Base-by-base conservation (phyloP, 2,113 vertebrate genomes). In the Alligator mississippiensis region DNA sequence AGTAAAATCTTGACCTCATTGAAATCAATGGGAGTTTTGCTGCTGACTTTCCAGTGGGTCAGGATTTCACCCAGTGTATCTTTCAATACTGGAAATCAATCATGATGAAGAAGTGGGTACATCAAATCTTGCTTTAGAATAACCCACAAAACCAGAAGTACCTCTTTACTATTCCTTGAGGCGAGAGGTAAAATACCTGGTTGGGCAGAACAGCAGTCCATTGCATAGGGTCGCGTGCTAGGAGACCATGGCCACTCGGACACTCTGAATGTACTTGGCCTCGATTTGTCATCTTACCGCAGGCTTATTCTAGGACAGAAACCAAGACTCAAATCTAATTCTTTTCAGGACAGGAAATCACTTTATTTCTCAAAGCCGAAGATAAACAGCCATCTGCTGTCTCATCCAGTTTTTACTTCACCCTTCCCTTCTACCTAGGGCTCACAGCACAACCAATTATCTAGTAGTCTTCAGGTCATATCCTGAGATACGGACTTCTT, bases 111-210 rank as follows among this genome's bases (percentile, higher is more conserved):
- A 78, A n/a, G 66, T n/a, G 55, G 24, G 70, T 27, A 5, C 68
- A 58, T 58, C 63, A 38, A 2, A 34, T 18, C 78, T 58, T 9
- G 18, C 78, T 62, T 10, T 22, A 59, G 58, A 77, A 77, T 60
- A 60, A 59, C 58, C 55, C 28, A 21, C 15, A 59, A 77, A 70
- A 63, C 16, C 58, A 14, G 63, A 27, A 34, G 59, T 59, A 24
- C 24, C 19, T n/a, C 38, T 27, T 11, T 0, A 2, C 1, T 70
- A 11, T 30, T 30, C 30, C 66, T 70, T 70, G 66, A 19, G 18
- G 30, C 34, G 66, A 19, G 68, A 70, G 1, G 30, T 19, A 4
- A 58, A 60, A 70, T 58, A 57, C 22, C 28, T 61, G 59, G 24
- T 57, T 30, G 55, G 38, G 22, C 63, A 15, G 2, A 80, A 27